A percentile compares a stretch with the other conserved stretches of the same genome.
These are phyloP conservation scores for Acleris emargana DNA, from an alignment of 2,888 invertebrate genomes.

Conservation along the genomic window DNA sequence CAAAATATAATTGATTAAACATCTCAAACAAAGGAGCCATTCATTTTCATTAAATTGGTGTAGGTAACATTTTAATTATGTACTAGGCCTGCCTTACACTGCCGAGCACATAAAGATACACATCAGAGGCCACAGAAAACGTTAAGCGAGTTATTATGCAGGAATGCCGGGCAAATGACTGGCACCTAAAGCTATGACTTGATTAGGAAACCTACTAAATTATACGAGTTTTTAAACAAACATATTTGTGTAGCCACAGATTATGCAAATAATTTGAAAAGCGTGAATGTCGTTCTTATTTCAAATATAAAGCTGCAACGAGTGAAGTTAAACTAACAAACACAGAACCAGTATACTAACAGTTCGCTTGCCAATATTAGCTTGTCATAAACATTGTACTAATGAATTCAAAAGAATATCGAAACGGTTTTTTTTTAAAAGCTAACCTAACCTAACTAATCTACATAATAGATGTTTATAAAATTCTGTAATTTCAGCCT, in stretches of 20 bases:
- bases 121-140: neutral
- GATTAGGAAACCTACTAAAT: constrained; percentile 16
- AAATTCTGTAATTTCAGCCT: too few species aligned
- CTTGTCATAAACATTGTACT: too few species aligned
- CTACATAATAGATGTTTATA: too few species aligned
- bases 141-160: constrained; percentile 12
- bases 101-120: constrained; percentile 9
- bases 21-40: neutral
- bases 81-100: neutral
- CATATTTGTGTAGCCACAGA: neutral
- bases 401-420: too few species aligned
- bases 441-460: too few species aligned
- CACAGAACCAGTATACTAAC: too few species aligned
- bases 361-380: too few species aligned
- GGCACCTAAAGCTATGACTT: constrained; percentile 13
- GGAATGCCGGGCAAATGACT: constrained; percentile 12
- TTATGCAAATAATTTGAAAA: neutral
- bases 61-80: constrained; percentile 8
- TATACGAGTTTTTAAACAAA: constrained; percentile 11
- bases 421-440: too few species aligned
- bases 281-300: too few species aligned
- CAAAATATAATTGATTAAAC: neutral
- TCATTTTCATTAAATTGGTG: constrained; percentile 7
- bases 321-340: too few species aligned
- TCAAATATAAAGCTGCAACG: too few species aligned